Percentiles rank a stretch among this genome's conserved stretches.
Conservation (phyloP, 2,113 vertebrate genomes). For the Cryptotis parvus region DNA sequence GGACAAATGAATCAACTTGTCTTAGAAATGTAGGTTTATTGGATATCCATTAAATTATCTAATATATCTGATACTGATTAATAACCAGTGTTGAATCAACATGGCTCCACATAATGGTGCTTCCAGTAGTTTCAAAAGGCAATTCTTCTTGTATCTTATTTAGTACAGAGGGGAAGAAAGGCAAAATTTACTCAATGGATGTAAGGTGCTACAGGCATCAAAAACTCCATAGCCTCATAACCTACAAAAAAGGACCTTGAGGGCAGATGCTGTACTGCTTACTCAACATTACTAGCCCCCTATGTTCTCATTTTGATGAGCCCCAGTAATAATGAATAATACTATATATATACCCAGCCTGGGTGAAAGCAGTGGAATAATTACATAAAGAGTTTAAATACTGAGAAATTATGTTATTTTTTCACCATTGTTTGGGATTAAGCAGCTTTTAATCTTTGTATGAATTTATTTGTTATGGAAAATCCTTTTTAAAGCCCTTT, state of each 20-base stretch:
- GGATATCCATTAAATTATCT: constrained; percentile 48
- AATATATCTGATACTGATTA: constrained; percentile 60
- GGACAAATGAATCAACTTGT: constrained; percentile 60
- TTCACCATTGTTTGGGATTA: constrained; percentile 10
- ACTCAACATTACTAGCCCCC: too few relatives aligned
- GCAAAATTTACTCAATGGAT: too few relatives aligned
- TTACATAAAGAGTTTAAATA: neutral
- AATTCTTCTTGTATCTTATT: neutral
- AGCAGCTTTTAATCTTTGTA: neutral
- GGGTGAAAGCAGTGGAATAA: neutral
- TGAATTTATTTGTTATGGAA: constrained; percentile 4
- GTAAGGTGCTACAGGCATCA: too few relatives aligned
- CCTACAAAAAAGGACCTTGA: too few relatives aligned
- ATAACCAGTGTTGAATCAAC: constrained; percentile 26
- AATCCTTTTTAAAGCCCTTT: neutral
- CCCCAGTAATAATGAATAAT: neutral
- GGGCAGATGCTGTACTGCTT: too few relatives aligned
- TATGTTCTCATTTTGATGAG: neutral
- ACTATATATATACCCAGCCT: neutral
- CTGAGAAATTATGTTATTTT: constrained; percentile 11
- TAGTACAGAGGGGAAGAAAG: accelerated
- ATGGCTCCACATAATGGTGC: neutral
- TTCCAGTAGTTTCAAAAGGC: constrained; percentile 8
- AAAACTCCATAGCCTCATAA: too few relatives aligned
- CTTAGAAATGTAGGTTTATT: constrained; percentile 53